phyloP scores from a whole-genome alignment of 2,888 invertebrate genomes.

The Aplocera efformata region DNA sequence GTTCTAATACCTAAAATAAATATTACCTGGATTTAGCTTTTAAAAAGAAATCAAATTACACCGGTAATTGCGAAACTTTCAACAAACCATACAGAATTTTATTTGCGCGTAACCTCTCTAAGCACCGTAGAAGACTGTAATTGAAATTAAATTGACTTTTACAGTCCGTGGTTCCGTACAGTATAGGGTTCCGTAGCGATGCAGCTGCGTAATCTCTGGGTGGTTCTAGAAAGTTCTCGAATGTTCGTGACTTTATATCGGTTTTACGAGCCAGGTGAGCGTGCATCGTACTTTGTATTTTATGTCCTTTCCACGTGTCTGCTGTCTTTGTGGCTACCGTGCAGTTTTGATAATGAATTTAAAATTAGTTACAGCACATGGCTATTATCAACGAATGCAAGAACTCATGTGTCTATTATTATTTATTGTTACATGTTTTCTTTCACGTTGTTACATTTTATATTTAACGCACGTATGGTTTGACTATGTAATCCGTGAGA shows the following conservation, averaged over 20 bases:
- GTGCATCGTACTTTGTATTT: conserved; percentile 3
- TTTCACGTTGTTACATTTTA: too few relatives aligned
- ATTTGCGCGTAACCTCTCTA: too few relatives aligned
- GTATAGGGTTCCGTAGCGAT: not conserved
- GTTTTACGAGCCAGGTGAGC: conserved; percentile 12
- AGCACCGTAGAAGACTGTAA: conserved; percentile 27
- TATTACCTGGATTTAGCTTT: not conserved
- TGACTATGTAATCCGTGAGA: too few relatives aligned
- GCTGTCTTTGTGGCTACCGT: too few relatives aligned
- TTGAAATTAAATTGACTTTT: conserved; percentile 58
- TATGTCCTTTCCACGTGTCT: not conserved
- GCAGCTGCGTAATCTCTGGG: conserved; percentile 6
- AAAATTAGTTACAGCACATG: too few relatives aligned
- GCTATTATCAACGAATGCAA: too few relatives aligned
- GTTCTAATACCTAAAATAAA: not conserved
- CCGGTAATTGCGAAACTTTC: too few relatives aligned
- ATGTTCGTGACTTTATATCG: conserved; percentile 6
- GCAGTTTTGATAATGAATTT: not conserved
- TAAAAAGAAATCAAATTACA: too few relatives aligned
- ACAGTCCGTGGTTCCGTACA: conserved; percentile 19
- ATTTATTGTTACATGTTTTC: too few relatives aligned
- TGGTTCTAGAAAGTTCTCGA: conserved; percentile 1
- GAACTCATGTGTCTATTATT: too few relatives aligned
- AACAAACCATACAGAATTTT: too few relatives aligned
- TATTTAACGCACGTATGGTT: too few relatives aligned